phyloP scores from a whole-genome alignment of 2,797 vertebrate species.

The Lepilemur septentrionalis region DNA sequence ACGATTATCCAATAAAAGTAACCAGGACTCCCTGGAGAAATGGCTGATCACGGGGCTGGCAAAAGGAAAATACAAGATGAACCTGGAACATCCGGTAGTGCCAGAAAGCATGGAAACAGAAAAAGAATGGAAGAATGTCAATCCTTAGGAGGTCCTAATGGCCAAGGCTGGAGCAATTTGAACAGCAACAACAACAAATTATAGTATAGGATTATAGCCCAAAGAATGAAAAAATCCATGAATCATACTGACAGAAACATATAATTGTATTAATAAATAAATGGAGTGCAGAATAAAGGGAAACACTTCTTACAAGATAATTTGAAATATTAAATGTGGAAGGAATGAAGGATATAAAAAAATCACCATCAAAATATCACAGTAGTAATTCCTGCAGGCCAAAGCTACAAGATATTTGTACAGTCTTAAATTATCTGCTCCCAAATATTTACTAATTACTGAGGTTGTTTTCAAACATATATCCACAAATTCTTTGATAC shows the following conservation, averaged over 20 bases:
- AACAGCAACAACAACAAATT: background rate
- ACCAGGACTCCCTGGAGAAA: background rate
- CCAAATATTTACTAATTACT: constrained; percentile 27
- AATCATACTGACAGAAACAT: constrained; percentile 19
- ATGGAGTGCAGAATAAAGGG: background rate
- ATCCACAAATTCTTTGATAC: constrained; percentile 5
- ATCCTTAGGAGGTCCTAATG: background rate
- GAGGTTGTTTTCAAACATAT: constrained; percentile 21
- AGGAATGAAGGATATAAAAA: constrained; percentile 6
- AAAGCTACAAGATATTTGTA: constrained; percentile 38
- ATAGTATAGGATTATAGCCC: background rate
- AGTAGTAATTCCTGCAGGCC: background rate
- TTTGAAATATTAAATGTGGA: constrained; percentile 31
- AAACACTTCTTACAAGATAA: background rate
- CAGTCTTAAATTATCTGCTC: constrained; percentile 41
- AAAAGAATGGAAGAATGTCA: background rate
- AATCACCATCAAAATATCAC: background rate
- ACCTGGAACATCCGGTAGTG: background rate
- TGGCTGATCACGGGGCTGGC: background rate
- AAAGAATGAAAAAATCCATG: background rate
- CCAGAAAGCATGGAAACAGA: background rate
- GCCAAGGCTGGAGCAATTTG: background rate
- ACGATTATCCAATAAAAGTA: constrained; percentile 5
- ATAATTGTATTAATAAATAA: constrained; percentile 3
- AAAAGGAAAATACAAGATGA: background rate